A percentile compares a stretch with the other conserved stretches of the same genome.
phyloP scores from a whole-genome alignment of 2,113 vertebrate genomes.

The Melozone crissalis region DNA sequence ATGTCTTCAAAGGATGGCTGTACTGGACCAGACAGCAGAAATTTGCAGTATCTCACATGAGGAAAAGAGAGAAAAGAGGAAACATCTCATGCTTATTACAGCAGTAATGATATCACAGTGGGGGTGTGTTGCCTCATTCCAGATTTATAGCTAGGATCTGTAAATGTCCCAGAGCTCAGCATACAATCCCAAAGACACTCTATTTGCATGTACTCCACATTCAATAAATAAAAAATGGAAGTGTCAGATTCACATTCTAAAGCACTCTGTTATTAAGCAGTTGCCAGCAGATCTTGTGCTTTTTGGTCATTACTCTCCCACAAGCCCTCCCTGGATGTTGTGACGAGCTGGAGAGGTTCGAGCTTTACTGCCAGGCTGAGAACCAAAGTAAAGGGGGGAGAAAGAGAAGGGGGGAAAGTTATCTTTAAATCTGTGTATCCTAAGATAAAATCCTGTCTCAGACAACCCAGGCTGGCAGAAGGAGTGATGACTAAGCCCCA shows the following conservation, averaged over 20 bases:
- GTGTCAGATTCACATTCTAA: not conserved
- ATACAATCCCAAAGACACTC: not conserved
- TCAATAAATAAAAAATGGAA: constrained; percentile 41
- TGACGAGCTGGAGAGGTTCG: not conserved
- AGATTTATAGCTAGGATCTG: not conserved
- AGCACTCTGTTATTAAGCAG: constrained; percentile 29
- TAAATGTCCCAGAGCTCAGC: not conserved
- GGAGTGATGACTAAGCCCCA: not conserved
- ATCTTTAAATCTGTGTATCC: not conserved
- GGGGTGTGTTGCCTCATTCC: not conserved
- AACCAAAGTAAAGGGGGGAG: not conserved
- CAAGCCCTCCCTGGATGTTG: not conserved
- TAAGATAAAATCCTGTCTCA: not conserved
- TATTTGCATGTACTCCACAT: not conserved
- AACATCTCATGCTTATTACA: not conserved
- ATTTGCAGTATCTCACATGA: not conserved
- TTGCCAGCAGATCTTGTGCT: not conserved
- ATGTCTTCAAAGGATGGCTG: not conserved
- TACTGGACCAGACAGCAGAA: not conserved
- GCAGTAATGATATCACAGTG: not conserved
- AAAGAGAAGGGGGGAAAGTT: rapidly evolving
- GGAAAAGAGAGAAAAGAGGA: not conserved
- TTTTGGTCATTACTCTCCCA: constrained; percentile 12
- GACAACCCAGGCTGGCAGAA: not conserved
- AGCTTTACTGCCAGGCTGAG: not conserved